Percentiles rank a stretch among this genome's conserved stretches.
Evolutionary conservation across 2,797 vertebrate genomes (phyloP).

Genomic region (Chelon labrosus): DNA sequence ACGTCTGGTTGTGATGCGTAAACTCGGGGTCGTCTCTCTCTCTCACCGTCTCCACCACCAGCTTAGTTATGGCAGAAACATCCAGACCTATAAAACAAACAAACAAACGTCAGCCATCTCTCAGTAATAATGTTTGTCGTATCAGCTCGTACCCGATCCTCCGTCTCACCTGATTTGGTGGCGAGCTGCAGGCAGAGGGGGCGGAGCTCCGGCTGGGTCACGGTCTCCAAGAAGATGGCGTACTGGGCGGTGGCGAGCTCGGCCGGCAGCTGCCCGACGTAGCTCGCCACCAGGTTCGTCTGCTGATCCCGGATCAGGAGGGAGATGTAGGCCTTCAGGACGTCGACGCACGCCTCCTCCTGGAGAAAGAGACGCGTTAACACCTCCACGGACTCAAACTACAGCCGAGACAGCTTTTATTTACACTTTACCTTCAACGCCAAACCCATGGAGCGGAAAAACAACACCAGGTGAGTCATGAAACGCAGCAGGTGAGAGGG

Average conservation of each 20-base stretch:
- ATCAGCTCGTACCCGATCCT: too few species aligned
- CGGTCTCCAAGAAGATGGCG: slow-evolving; percentile 90
- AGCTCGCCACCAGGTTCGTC: slow-evolving; percentile 92
- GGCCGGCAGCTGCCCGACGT: slow-evolving; percentile 92
- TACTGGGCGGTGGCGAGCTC: slow-evolving; percentile 90
- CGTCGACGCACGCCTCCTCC: slow-evolving; percentile 94
- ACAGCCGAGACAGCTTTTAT: too few species aligned
- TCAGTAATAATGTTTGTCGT: background rate
- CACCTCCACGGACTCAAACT: too few species aligned
- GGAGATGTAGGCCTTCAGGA: slow-evolving; percentile 93
- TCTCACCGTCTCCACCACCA: slow-evolving; percentile 94
- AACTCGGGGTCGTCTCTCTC: slow-evolving; percentile 90
- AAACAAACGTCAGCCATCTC: background rate
- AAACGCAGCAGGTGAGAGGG: slow-evolving; percentile 97
- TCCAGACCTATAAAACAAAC: slow-evolving; percentile 88
- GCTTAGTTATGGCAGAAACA: slow-evolving; percentile 92
- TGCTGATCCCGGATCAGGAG: slow-evolving; percentile 91
- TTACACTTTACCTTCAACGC: slow-evolving; percentile 88
- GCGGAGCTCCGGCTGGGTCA: slow-evolving; percentile 89
- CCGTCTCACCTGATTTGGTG: slow-evolving; percentile 88
- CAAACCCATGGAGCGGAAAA: slow-evolving; percentile 93
- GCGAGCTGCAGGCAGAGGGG: slow-evolving; percentile 92
- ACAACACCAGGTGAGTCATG: slow-evolving; percentile 94
- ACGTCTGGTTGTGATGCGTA: slow-evolving; percentile 87
- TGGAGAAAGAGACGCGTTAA: slow-evolving; percentile 46